phyloP scores from a whole-genome alignment of 2,797 vertebrate species.

The Spheniscus humboldti region DNA sequence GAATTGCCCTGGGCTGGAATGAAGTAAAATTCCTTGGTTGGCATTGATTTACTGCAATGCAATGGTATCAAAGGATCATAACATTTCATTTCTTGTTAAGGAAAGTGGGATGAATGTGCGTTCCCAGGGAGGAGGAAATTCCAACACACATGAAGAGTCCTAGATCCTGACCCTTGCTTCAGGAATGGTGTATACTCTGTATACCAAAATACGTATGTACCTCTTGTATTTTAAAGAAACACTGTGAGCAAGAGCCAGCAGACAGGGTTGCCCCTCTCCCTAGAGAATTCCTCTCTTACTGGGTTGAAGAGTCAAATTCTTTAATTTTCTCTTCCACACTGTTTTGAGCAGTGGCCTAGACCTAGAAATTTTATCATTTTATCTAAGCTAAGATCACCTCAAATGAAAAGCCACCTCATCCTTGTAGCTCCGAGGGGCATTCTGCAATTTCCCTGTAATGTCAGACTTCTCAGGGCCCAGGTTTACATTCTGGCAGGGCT shows the following conservation, averaged over 20 bases:
- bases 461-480: constrained; percentile 16
- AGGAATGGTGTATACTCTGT: background rate
- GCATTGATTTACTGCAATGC: background rate
- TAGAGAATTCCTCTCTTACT: background rate
- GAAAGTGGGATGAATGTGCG: background rate
- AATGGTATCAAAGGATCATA: background rate
- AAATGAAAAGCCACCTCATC: constrained; percentile 23
- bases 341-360: background rate
- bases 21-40: background rate
- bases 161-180: background rate
- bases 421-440: background rate
- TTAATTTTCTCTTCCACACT: no score
- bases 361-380: background rate
- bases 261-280: background rate
- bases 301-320: background rate
- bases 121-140: background rate
- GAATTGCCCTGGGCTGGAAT: background rate
- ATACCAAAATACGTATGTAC: background rate
- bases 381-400: constrained; percentile 22
- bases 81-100: background rate
- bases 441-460: constrained; percentile 3
- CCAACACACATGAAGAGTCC: background rate
- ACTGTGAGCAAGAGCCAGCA: background rate
- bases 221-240: background rate
- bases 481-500: constrained; percentile 7